Base-by-base conservation (phyloP, 2,113 vertebrate species). In the Chascanopsetta lugubris region DNA sequence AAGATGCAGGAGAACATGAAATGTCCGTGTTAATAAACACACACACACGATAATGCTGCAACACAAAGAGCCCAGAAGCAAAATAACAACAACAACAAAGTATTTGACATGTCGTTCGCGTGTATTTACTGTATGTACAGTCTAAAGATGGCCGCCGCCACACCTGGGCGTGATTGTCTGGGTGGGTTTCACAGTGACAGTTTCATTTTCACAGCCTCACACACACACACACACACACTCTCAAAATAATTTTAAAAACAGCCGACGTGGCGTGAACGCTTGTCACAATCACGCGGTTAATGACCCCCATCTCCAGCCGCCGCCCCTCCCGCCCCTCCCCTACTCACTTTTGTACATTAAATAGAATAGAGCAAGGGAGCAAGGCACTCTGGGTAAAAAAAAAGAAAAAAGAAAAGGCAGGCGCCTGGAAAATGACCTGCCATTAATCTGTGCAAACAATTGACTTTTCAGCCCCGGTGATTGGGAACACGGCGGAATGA, bases 381-480 rank as follows among this genome's bases (percentile, higher is more conserved):
- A 91, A 92, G 90, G 89, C 88, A 91, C 90, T 86, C 69, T 82
- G 82, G 80, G 75, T 85, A 84, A 80, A 80, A n/a, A n/a, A n/a
- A n/a, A n/a, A n/a, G n/a, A n/a, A n/a, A n/a, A n/a, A n/a, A n/a
- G n/a, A 59, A 15, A 78, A 85, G 74, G 65, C 43, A 45, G 69
- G 70, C 69, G 80, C 66, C 69, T 71, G 56, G 74, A 87, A 79
- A 79, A 90, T 88, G 72, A 83, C 87, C 82, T 85, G 73, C 72
- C 72, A 83, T 90, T 88, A 90, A 88, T 90, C 85, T 87, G 85
- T 90, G 87, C 89, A 92, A 93, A 91, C 87, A 72, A 83, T 90
- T 88, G 79, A 84, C 85, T 89, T 88, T 77, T 81, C 69, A 84
- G 76, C 77, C 72, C 69, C 20, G 13, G 53, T 83, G 84, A 91